Evolutionary conservation across 1,140 invertebrate species (phyloP), one percentile per base, ranked within the genome.

Genomic region (Zaprionus gabonicus): DNA sequence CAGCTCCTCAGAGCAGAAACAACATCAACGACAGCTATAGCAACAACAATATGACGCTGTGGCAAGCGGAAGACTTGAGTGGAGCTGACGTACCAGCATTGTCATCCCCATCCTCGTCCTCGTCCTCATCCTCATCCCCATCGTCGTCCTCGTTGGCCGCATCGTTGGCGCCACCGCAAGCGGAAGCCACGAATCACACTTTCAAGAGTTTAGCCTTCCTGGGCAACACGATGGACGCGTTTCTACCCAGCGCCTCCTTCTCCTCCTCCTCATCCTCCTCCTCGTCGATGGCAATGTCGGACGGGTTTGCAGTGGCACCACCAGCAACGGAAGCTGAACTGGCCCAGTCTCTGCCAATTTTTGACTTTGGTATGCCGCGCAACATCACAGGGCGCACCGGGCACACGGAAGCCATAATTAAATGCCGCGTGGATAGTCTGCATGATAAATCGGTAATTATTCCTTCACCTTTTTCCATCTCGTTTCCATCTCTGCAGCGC

Each of bases 321-420:
- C 31, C 34, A n/a, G 60, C 60, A 69, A 55, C 67, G 55, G 78
- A 81, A 66, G 68, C 71, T 34, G 76, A 82, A 15, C 23, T 69
- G n/a, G 20, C 60, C 31, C 76, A 91, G 44, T 76, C 76, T 34
- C 55, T 91, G 84, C 90, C 90, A 83, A 80, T 90, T 81, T 97
- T 97, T 93, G 96, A 97, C 93, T 95, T 95, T 93, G 96, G 96
- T 88, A 96, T 97, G 75, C 94, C 96, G 49, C 94, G 96, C 51
- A 97, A 97, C 93, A 96, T 97, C 72, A 97, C 96, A 44, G 96
- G 96, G 20, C 95, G 96, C 72, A 96, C 97, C 59, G 96, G 96
- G 25, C 96, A 97, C 92, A 96, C 96, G 67, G 96, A 96, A 55
- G 96, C 96, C 41, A 97, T 97, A 93, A 94, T 97, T 82, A 96